phyloP scores from a whole-genome alignment of 2,113 vertebrate species.

The Dermatemys mawii region DNA sequence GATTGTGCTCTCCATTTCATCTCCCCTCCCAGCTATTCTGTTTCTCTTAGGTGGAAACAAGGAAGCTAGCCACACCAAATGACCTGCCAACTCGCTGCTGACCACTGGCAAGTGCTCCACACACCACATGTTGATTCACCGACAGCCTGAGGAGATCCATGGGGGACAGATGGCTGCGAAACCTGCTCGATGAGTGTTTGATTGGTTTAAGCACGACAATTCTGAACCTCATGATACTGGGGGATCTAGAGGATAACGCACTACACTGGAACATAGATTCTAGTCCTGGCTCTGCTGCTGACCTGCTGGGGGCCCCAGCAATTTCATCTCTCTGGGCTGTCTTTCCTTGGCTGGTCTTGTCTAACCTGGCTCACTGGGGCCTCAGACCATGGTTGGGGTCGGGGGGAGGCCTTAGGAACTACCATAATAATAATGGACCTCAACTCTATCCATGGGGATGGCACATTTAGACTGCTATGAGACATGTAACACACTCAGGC shows the following conservation, averaged over 20 bases:
- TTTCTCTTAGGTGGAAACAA: background rate
- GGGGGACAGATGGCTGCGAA: background rate
- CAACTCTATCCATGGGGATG: background rate
- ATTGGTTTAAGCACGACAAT: background rate
- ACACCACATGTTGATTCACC: background rate
- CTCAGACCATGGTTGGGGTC: too few species aligned
- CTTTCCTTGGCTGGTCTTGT: background rate
- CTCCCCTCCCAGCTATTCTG: background rate
- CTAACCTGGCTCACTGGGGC: too few species aligned
- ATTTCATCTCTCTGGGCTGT: too few species aligned
- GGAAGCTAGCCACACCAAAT: background rate
- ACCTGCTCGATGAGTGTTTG: background rate
- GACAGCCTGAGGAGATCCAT: background rate
- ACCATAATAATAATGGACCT: background rate
- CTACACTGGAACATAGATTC: background rate
- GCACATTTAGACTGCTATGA: rapidly evolving
- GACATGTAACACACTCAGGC: background rate
- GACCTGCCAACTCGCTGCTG: background rate
- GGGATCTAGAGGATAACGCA: background rate
- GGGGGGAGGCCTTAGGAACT: too few species aligned
- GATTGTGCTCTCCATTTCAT: background rate
- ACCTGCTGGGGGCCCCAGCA: too few species aligned
- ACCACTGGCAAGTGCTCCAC: background rate
- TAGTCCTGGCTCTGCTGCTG: background rate
- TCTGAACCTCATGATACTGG: background rate